Evolutionary conservation across 53 echinoderm and acorn worm species (phyloP).

Genomic region (Paracentrotus lividus): DNA sequence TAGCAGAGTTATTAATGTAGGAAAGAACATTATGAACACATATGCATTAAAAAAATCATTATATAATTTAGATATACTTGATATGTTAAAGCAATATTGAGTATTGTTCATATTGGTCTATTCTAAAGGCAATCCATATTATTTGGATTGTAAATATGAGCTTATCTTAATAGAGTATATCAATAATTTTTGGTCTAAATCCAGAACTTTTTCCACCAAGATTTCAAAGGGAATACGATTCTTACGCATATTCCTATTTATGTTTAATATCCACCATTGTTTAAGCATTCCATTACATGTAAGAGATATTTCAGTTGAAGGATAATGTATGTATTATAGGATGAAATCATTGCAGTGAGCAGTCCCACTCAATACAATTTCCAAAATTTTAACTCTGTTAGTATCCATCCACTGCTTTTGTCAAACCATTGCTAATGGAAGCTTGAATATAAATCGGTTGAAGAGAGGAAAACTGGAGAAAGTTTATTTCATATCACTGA

Average conservation of each 20-base stretch:
- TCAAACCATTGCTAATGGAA: background rate
- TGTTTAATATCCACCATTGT: background rate
- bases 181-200: no score
- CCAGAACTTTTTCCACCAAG: no score
- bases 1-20: background rate
- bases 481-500: constrained; percentile 21
- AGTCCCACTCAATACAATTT: background rate
- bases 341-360: background rate
- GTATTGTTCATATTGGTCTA: no score
- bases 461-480: background rate
- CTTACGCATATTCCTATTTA: no score
- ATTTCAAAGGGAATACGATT: no score
- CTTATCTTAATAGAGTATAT: no score
- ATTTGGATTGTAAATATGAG: no score
- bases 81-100: no score
- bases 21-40: background rate
- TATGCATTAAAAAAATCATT: no score
- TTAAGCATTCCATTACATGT: background rate
- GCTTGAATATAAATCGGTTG: background rate
- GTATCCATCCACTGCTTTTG: background rate
- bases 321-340: background rate
- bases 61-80: background rate
- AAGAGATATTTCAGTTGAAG: background rate
- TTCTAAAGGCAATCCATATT: no score
- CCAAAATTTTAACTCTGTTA: background rate